Conservation (phyloP, 2,888 invertebrate species). For the Sphaeridia pumilis region DNA sequence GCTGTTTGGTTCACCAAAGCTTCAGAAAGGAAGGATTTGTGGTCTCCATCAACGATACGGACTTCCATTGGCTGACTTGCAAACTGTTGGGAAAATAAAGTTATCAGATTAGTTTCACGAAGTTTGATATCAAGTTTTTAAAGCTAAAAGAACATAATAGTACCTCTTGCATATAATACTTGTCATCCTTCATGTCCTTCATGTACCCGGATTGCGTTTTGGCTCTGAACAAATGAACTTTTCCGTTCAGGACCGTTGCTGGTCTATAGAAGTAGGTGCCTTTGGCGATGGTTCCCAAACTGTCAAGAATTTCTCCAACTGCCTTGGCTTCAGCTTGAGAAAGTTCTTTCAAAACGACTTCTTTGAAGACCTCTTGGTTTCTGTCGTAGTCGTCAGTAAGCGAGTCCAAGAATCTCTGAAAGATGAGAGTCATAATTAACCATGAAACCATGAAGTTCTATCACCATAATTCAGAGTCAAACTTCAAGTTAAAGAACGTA, state of each 20-base stretch:
- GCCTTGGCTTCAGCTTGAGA: background rate
- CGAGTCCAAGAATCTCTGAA: background rate
- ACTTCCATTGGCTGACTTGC: background rate
- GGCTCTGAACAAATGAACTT: constrained; percentile 5
- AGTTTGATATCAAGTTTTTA: too few relatives aligned
- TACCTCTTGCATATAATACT: constrained; percentile 5
- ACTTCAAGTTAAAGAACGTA: background rate
- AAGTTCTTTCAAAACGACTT: background rate
- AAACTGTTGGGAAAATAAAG: background rate
- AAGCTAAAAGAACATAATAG: too few relatives aligned
- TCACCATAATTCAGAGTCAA: background rate
- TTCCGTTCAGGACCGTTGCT: background rate
- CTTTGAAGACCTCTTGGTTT: background rate
- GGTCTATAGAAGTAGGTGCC: background rate
- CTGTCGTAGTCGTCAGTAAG: background rate
- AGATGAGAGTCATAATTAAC: background rate
- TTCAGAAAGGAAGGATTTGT: background rate
- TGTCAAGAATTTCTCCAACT: background rate
- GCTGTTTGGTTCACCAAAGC: constrained; percentile 3
- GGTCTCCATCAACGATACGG: constrained; percentile 2
- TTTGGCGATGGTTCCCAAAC: background rate
- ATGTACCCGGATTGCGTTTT: background rate
- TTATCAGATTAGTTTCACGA: constrained; percentile 1
- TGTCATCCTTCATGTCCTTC: background rate
- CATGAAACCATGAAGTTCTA: too few relatives aligned